Percentiles rank a stretch among this genome's conserved stretches.
Evolutionary conservation across 2,113 vertebrate genomes (phyloP).

Genomic region (Ancistrus triradiatus): DNA sequence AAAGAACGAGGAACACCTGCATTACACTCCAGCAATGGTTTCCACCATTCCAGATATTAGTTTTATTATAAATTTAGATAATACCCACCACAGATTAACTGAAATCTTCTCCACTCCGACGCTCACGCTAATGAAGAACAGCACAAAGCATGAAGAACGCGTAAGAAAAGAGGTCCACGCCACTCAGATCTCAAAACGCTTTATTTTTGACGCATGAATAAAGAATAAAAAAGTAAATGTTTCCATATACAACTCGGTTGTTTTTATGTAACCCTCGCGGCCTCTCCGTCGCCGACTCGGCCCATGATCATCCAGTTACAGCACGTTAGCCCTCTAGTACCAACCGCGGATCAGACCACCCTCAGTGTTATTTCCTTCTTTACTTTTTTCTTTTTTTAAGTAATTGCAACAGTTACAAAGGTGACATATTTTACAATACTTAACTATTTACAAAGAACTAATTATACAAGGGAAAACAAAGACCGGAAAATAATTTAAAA

Average conservation of each 20-base stretch:
- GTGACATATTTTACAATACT: slow-evolving; percentile 75
- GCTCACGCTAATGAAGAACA: background rate
- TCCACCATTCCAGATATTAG: too few species aligned
- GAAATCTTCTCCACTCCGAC: too few species aligned
- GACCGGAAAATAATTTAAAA: slow-evolving; percentile 89
- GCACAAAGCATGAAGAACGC: too few species aligned
- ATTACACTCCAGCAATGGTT: too few species aligned
- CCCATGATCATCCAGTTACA: background rate
- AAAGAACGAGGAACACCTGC: too few species aligned
- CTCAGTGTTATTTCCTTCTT: slow-evolving; percentile 31
- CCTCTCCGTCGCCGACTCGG: slow-evolving; percentile 17
- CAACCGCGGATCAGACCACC: slow-evolving; percentile 70
- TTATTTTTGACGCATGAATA: slow-evolving; percentile 66
- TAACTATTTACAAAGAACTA: slow-evolving; percentile 87
- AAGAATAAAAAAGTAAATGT: slow-evolving; percentile 59
- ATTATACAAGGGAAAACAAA: slow-evolving; percentile 71
- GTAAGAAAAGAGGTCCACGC: background rate
- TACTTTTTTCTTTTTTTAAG: slow-evolving; percentile 62
- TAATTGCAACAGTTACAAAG: slow-evolving; percentile 59
- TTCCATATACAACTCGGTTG: slow-evolving; percentile 52
- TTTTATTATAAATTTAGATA: too few species aligned
- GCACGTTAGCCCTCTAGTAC: slow-evolving; percentile 61
- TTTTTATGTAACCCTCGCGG: background rate
- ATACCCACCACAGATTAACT: too few species aligned
- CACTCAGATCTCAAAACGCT: slow-evolving; percentile 42